A percentile compares a stretch with the other conserved stretches of the same genome.
Evolutionary conservation across 2,113 vertebrate species (phyloP).

Genomic region (Gymnobelideus leadbeateri): DNA sequence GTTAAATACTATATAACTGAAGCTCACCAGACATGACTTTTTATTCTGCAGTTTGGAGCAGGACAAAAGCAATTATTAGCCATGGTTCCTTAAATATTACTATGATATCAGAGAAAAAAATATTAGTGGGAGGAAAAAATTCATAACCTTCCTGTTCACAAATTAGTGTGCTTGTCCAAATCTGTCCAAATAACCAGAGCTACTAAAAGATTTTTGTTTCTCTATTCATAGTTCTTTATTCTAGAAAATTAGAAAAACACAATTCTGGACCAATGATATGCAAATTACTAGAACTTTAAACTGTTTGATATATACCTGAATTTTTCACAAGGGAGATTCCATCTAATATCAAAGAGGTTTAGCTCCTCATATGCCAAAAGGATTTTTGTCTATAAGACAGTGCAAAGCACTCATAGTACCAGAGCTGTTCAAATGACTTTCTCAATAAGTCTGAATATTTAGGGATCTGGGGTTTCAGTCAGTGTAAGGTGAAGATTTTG

Average conservation of each 20-base stretch:
- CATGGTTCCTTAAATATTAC: neutral
- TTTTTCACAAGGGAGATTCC: neutral
- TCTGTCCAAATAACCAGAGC: neutral
- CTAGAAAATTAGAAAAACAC: neutral
- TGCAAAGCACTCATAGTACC: neutral
- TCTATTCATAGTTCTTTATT: neutral
- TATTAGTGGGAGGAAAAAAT: constrained; percentile 16
- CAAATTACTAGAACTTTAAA: neutral
- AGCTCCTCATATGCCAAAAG: neutral
- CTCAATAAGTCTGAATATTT: neutral
- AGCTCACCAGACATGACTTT: too few species aligned
- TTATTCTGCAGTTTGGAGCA: neutral
- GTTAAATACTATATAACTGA: too few species aligned
- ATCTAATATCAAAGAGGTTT: neutral
- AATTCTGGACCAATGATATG: neutral
- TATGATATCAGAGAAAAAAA: neutral
- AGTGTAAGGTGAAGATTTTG: neutral
- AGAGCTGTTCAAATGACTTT: neutral
- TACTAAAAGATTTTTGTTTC: constrained; percentile 6
- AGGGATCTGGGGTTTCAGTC: neutral
- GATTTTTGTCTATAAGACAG: neutral
- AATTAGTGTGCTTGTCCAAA: neutral
- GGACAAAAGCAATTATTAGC: constrained; percentile 15
- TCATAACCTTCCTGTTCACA: constrained; percentile 4
- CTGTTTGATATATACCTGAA: neutral